Percentiles rank a stretch among this genome's conserved stretches.
Conservation (phyloP, 2,888 invertebrate genomes). For the Anorthoa munda region DNA sequence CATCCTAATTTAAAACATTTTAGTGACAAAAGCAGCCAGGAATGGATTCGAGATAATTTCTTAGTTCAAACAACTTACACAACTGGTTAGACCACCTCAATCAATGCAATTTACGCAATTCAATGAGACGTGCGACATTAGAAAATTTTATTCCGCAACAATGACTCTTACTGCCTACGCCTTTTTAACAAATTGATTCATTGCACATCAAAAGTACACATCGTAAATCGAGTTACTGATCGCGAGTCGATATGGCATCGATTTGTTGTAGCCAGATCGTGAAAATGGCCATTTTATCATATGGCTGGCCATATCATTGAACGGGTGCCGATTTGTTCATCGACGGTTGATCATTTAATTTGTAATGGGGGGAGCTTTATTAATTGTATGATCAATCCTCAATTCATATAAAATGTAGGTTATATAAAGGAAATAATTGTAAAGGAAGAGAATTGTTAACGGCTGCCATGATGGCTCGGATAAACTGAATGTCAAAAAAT, state of each 20-base stretch:
- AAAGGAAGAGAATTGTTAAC: no score
- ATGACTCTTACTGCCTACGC: constrained; percentile 55
- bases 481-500: not conserved
- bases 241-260: constrained; percentile 57
- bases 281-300: not conserved
- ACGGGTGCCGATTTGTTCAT: no score
- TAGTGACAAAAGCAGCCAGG: not conserved
- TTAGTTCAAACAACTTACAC: constrained; percentile 15
- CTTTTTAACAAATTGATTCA: constrained; percentile 48
- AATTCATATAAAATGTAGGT: no score
- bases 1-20: not conserved
- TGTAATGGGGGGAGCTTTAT: no score
- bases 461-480: not conserved
- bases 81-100: constrained; percentile 32
- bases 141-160: constrained; percentile 53
- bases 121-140: constrained; percentile 48
- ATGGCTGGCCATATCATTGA: not conserved
- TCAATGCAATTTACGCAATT: constrained; percentile 39
- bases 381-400: no score
- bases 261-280: constrained; percentile 24
- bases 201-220: constrained; percentile 54
- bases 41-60: not conserved
- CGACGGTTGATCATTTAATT: no score
- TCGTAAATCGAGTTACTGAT: constrained; percentile 62
- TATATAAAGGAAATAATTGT: no score